Evolutionary conservation across 2,113 vertebrate species (phyloP), one percentile per base, ranked within the genome.

Genomic region (Phainopepla nitens): DNA sequence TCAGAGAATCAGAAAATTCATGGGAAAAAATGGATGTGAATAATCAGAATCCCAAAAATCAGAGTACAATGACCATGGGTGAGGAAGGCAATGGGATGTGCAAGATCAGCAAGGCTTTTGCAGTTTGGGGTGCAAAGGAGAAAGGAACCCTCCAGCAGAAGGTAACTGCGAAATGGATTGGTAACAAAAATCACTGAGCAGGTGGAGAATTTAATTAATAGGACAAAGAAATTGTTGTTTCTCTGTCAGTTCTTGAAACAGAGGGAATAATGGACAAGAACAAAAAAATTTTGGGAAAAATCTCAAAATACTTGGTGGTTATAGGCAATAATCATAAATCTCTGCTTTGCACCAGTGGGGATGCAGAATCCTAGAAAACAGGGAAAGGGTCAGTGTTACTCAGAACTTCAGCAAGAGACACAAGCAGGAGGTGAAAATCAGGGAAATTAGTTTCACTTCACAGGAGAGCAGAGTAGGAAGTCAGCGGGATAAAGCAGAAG

Each of bases 201-300:
- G 17, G 44, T 6, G 10, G 31, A 45, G n/a, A 29, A 35, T 20
- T 33, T 28, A 39, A 25, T 27, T 45, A 36, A 31, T 0, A 22
- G 45, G 29, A 31, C 3, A 35, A 25, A 36, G 13, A 53, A 45
- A 6, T 1, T 3, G 11, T 13, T 1, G 4, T 5, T 25, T 11
- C 27, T 35, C 27, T 61, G 45, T 4, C 17, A 8, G 3, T 16
- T 56, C 57, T n/a, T 24, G 51, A 39, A 65, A 60, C 0, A 20
- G 7, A 24, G 8, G 7, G 3, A 60, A 27, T 19, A 47, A 39
- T 6, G 4, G 29, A 35, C 5, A 50, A 50, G 39, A 22, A 36
- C 15, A 22, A 35, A 51, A 76, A 73, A 14, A 3, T 1, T 3
- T 2, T 12, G 11, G 25, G 25, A 41, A 57, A 61, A 64, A 54